These are phyloP conservation scores for Eucriotettix oculatus DNA, from an alignment of 2,888 invertebrate species.

Conservation along the genomic window DNA sequence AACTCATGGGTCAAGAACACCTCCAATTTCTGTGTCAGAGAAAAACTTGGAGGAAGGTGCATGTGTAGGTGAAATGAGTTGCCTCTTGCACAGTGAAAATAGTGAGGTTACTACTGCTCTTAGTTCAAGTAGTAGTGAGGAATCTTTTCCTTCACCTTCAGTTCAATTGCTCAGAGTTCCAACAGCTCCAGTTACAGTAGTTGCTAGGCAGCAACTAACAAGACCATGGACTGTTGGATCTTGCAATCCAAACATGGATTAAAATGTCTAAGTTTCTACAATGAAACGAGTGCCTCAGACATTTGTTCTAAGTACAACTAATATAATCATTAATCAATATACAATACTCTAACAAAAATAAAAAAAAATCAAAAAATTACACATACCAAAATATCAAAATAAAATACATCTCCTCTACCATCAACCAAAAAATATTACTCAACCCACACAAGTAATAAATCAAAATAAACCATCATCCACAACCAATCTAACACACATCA, in stretches of 20 bases:
- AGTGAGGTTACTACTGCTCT: background rate
- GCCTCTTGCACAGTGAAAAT: background rate
- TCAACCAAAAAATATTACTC: no score
- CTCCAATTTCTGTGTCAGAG: background rate
- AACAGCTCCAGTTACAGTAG: background rate
- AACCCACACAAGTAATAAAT: no score
- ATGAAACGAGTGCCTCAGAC: no score
- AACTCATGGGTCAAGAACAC: background rate
- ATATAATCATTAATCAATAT: no score
- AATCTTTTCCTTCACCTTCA: constrained; percentile 7
- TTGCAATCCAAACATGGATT: background rate
- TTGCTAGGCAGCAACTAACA: background rate
- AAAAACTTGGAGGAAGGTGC: background rate
- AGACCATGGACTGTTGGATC: constrained; percentile 5
- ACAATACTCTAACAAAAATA: no score
- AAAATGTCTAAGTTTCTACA: no score
- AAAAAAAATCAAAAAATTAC: no score
- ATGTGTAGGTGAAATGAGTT: background rate
- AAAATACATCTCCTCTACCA: no score
- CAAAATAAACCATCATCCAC: no score
- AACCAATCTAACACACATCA: no score
- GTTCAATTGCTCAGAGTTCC: constrained; percentile 1
- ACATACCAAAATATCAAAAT: no score
- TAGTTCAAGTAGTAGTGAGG: constrained; percentile 7
- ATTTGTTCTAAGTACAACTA: no score